Conservation (phyloP, 2,113 vertebrate genomes). For the Cephalopholis sonnerati region DNA sequence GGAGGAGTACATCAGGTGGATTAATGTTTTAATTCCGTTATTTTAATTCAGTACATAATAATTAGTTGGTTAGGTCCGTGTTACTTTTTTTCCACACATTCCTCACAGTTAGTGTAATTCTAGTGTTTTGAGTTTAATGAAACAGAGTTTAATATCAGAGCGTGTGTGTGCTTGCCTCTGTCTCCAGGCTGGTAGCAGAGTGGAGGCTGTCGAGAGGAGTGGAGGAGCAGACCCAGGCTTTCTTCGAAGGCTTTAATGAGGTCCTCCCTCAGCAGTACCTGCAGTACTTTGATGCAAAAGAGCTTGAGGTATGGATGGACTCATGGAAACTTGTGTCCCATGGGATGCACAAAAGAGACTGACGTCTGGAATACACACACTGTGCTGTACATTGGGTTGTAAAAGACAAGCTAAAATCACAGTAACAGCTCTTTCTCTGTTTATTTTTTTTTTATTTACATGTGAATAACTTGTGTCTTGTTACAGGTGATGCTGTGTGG, state of each 20-base stretch:
- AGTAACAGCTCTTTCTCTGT: not conserved
- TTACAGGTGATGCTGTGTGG: constrained; percentile 96
- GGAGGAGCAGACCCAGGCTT: constrained; percentile 97
- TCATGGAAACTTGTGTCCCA: not conserved
- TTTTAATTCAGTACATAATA: not conserved
- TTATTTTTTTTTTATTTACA: too few species aligned
- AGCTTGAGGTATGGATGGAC: constrained; percentile 89
- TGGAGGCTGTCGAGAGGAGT: constrained; percentile 97
- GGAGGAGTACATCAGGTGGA: constrained; percentile 97
- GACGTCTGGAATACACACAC: not conserved
- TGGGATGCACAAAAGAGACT: not conserved
- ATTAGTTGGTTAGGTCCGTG: not conserved
- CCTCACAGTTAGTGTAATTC: too few species aligned
- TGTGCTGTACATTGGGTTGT: not conserved
- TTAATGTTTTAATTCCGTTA: not conserved
- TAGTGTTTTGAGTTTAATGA: not conserved
- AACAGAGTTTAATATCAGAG: not conserved
- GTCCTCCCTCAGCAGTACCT: constrained; percentile 98
- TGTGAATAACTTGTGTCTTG: not conserved
- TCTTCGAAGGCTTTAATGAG: constrained; percentile 99
- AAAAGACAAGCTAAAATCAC: not conserved
- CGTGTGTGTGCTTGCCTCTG: not conserved
- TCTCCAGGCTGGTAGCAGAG: constrained; percentile 92
- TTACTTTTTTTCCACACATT: too few species aligned
- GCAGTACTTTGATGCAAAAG: constrained; percentile 99